phyloP scores from a whole-genome alignment of 1,140 invertebrate species.

The Drosophila tsacasi region DNA sequence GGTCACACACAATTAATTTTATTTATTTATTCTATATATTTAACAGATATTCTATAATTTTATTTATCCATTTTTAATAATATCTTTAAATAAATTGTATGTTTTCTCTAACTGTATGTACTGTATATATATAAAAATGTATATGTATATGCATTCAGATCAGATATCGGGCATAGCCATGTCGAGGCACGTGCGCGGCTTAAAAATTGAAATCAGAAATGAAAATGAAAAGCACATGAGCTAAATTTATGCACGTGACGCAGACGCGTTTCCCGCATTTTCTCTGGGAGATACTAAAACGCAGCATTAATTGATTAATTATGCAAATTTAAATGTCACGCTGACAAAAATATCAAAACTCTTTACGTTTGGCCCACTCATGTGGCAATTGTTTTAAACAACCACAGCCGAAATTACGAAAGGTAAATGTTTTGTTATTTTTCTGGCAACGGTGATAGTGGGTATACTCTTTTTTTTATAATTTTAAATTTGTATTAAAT shows the following conservation, averaged over 20 bases:
- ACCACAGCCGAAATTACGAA: conserved; percentile 19
- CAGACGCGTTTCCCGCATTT: conserved; percentile 3
- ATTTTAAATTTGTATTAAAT: neutral
- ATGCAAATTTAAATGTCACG: conserved; percentile 67
- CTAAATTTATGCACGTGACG: conserved; percentile 77
- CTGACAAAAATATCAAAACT: conserved; percentile 46
- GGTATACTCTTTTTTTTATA: neutral
- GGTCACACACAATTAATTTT: too few relatives aligned
- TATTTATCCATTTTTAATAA: neutral
- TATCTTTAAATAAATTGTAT: neutral
- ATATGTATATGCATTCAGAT: conserved; percentile 35
- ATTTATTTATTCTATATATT: too few relatives aligned
- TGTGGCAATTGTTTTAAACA: conserved; percentile 8
- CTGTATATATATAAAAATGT: conserved; percentile 14
- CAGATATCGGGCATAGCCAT: conserved; percentile 59
- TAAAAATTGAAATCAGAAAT: conserved; percentile 69
- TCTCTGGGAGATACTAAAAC: conserved; percentile 37
- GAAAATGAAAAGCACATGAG: conserved; percentile 55
- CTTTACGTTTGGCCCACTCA: neutral
- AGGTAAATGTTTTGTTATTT: neutral
- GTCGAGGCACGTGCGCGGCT: conserved; percentile 69
- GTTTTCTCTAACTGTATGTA: neutral
- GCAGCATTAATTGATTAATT: conserved; percentile 79
- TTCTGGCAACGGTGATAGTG: neutral
- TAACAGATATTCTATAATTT: too few relatives aligned